Evolutionary conservation across 2,888 invertebrate genomes (phyloP).

Genomic region (Melanchra persicariae): DNA sequence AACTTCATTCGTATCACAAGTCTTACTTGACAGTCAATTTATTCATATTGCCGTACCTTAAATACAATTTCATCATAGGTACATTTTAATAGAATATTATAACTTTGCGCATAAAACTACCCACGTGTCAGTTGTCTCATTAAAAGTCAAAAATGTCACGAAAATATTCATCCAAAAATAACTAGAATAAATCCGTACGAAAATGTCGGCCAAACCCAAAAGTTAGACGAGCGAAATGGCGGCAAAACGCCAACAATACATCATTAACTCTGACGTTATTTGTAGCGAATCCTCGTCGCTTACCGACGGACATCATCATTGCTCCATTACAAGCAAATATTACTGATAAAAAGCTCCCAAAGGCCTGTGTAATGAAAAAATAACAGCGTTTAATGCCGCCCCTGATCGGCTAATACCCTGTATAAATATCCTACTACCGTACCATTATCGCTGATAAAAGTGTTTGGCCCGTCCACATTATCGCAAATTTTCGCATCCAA

Average conservation of each 20-base stretch:
- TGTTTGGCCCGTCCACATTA: conserved; percentile 71
- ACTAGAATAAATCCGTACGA: conserved; percentile 35
- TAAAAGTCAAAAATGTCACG: conserved; percentile 24
- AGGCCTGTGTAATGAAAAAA: conserved; percentile 66
- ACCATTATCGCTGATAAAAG: conserved; percentile 72
- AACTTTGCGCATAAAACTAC: not conserved
- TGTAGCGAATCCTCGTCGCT: conserved; percentile 57
- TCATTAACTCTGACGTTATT: conserved; percentile 58
- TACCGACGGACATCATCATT: conserved; percentile 62
- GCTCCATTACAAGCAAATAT: conserved; percentile 65
- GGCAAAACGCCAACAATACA: conserved; percentile 52
- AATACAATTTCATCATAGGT: not conserved
- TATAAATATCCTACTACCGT: conserved; percentile 70
- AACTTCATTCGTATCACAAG: not conserved
- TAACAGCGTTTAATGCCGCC: conserved; percentile 66
- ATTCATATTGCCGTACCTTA: no score
- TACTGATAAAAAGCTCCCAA: conserved; percentile 63
- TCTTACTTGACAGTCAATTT: not conserved
- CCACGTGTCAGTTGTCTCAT: conserved; percentile 15
- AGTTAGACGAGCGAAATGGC: conserved; percentile 32
- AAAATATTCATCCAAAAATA: conserved; percentile 33
- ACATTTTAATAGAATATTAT: not conserved
- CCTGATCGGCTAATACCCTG: conserved; percentile 65
- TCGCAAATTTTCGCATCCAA: conserved; percentile 72
- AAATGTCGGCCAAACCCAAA: conserved; percentile 40